Evolutionary conservation across 1,140 invertebrate species (phyloP).

Genomic region (Nilaparvata lugens): DNA sequence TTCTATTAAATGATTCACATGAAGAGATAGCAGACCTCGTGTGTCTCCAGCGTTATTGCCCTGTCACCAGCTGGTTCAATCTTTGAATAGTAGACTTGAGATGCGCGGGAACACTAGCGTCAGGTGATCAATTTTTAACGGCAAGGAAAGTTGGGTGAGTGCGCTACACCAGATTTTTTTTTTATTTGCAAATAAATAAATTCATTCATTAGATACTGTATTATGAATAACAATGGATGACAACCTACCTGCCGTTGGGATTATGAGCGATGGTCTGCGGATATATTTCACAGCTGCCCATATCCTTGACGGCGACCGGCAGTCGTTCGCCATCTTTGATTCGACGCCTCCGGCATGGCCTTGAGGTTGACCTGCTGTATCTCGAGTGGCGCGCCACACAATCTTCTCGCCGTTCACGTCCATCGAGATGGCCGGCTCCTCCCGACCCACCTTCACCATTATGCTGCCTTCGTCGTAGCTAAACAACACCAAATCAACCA

Average conservation of each 20-base stretch:
- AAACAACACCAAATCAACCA: too few species aligned
- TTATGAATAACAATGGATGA: not conserved
- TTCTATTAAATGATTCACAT: too few species aligned
- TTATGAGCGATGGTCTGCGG: slow-evolving; percentile 98
- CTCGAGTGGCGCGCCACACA: slow-evolving; percentile 94
- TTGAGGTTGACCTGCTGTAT: slow-evolving; percentile 97
- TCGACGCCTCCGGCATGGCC: slow-evolving; percentile 63
- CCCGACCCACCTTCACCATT: slow-evolving; percentile 92
- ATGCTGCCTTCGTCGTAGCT: slow-evolving; percentile 97
- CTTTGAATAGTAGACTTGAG: too few species aligned
- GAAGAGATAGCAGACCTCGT: too few species aligned
- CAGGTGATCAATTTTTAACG: too few species aligned
- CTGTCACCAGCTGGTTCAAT: too few species aligned
- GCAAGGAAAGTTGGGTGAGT: too few species aligned
- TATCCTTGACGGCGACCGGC: slow-evolving; percentile 91
- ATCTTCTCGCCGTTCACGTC: slow-evolving; percentile 96
- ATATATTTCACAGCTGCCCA: slow-evolving; percentile 99
- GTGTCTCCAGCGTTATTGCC: too few species aligned
- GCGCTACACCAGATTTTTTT: too few species aligned
- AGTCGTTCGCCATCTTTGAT: slow-evolving; percentile 87
- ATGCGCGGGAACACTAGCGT: too few species aligned
- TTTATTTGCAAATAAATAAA: too few species aligned
- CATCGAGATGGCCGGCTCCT: slow-evolving; percentile 99
- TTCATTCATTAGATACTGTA: too few species aligned
- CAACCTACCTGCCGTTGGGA: slow-evolving; percentile 78